phyloP scores from a whole-genome alignment of 2,888 invertebrate genomes.

The Chrysolina oricalcia region DNA sequence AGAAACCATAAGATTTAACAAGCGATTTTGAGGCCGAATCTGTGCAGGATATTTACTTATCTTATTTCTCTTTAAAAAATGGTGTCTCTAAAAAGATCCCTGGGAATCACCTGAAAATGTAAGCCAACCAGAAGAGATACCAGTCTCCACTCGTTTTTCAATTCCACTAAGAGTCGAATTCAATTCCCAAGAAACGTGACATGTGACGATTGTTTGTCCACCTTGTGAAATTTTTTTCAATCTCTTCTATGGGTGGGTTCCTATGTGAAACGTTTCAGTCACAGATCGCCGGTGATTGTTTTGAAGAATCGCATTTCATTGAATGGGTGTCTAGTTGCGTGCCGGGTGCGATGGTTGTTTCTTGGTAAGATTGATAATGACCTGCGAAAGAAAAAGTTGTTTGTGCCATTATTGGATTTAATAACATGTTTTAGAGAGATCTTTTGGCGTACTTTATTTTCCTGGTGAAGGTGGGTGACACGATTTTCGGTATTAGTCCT shows the following conservation, averaged over 20 bases:
- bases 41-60: too few species aligned
- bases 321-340: slow-evolving; percentile 33
- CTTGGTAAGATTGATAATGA: slow-evolving; percentile 20
- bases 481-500: slow-evolving; percentile 1
- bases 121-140: too few species aligned
- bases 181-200: neutral
- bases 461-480: slow-evolving; percentile 30
- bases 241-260: slow-evolving; percentile 40
- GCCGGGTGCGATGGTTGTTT: neutral
- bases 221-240: slow-evolving; percentile 19
- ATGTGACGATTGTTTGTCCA: neutral
- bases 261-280: slow-evolving; percentile 41
- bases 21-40: too few species aligned
- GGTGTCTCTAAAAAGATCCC: too few species aligned
- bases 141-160: too few species aligned
- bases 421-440: slow-evolving; percentile 30
- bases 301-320: slow-evolving; percentile 40
- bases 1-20: too few species aligned
- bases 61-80: too few species aligned
- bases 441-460: slow-evolving; percentile 36
- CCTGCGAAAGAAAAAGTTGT: slow-evolving; percentile 11
- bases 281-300: slow-evolving; percentile 45
- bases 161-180: too few species aligned
- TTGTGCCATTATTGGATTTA: neutral
- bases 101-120: too few species aligned